These are phyloP conservation scores for Tragelaphus eurycerus DNA, from an alignment of 2,797 vertebrate genomes.

Conservation along the genomic window DNA sequence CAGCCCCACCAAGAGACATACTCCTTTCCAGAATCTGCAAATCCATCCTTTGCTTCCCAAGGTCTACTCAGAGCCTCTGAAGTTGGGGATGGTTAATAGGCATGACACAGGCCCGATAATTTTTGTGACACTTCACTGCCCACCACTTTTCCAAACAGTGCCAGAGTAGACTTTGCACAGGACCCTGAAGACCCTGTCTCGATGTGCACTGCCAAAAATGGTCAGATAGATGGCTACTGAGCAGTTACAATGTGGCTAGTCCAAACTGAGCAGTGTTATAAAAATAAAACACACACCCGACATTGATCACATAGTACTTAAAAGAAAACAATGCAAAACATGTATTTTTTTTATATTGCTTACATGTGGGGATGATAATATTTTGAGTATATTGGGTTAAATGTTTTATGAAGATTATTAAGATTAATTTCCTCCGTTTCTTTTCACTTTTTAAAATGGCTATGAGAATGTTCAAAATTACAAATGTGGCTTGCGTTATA, in stretches of 20 bases:
- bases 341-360: not conserved
- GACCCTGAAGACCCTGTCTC: not conserved
- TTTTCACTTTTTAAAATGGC: slow-evolving; percentile 4
- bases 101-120: not conserved
- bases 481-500: not conserved
- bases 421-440: not conserved
- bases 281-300: not conserved
- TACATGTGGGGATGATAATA: not conserved
- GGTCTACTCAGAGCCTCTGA: not conserved
- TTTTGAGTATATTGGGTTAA: not conserved
- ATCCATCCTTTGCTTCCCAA: not conserved
- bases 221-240: not conserved
- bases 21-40: not conserved
- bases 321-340: not conserved
- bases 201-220: not conserved
- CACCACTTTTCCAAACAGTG: not conserved
- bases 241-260: not conserved
- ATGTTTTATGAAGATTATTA: not conserved
- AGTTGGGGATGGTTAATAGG: not conserved
- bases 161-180: not conserved
- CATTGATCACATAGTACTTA: not conserved
- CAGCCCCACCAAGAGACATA: not conserved
- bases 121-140: not conserved
- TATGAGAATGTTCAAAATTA: not conserved
- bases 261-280: not conserved